A percentile compares a stretch with the other conserved stretches of the same genome.
These are phyloP conservation scores for Pedionomus torquatus DNA, from an alignment of 2,113 vertebrate species.

Conservation along the genomic window DNA sequence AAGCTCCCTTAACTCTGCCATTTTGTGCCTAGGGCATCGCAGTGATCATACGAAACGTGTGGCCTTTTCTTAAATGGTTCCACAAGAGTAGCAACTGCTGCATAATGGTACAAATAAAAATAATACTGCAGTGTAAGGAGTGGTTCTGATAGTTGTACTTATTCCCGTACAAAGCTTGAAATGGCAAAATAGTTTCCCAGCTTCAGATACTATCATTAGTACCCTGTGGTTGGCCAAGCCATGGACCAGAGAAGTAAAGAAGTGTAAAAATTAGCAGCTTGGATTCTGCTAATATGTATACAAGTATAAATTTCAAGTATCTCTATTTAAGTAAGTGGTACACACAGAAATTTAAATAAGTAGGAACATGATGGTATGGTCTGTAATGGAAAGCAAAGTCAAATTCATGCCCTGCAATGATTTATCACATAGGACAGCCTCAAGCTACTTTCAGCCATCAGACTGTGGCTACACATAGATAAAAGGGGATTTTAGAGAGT, in stretches of 20 bases:
- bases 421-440: neutral
- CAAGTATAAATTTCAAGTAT: neutral
- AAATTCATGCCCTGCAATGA: neutral
- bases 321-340: neutral
- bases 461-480: neutral
- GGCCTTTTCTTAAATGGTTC: conserved; percentile 16
- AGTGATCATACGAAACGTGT: conserved; percentile 22
- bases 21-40: conserved; percentile 8
- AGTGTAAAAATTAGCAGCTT: neutral
- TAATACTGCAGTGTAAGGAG: neutral
- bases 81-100: conserved; percentile 14
- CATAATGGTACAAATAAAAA: conserved; percentile 47
- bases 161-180: neutral
- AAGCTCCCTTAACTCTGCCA: conserved; percentile 29
- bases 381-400: neutral
- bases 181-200: neutral
- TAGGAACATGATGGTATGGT: neutral
- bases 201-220: neutral
- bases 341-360: neutral
- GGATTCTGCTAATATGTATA: neutral
- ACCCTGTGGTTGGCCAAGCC: neutral
- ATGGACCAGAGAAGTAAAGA: neutral
- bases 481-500: neutral
- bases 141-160: neutral
- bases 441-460: neutral